Evolutionary conservation across 2,797 vertebrate genomes (phyloP), one percentile per base, ranked within the genome.

Genomic region (Naso thynnoides): DNA sequence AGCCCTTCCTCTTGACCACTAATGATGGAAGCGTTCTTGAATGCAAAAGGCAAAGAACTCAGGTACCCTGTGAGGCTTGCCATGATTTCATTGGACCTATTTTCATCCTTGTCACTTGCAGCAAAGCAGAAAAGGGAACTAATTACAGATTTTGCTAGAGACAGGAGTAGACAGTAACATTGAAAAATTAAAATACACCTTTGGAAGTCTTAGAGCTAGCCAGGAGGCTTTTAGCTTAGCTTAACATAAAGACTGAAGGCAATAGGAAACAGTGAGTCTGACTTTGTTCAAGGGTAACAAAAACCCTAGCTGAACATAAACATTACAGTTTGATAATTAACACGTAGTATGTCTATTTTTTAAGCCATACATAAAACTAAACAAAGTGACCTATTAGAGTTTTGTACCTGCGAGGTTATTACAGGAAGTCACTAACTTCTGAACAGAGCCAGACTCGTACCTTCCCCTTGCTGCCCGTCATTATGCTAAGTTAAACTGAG

Each of bases 1-100:
- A 98, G 90, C 49, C 97, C 98, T 92, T 99, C 97, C 79, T 99
- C 96, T 89, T 96, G 93, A 66, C 97, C 98, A 47, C 95, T 95
- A 87, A 99, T 95, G 92, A 99, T 97, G 67, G 96, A 94, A 31
- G 96, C 96, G 67, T 96, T 96, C 90, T 96, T 94, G 93, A 99
- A 99, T 57, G 88, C 83, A 88, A 98, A 98, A 73, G 96, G 96
- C 79, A 96, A 93, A 71, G 93, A 88, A 70, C 84, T 84, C 86
- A 99, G 95, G 93, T 96, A 98, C 70, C 82, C 84, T 74, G 89
- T 87, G 89, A 99, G 89, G 87, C 86, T 92, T 10, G 5, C 62
- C 89, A 99, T 86, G 92, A 99, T 88, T 86, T 89, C 88, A 48
- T 88, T 89, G 60, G 96, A 95, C 76, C 90, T 92, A 19, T 93